Base-by-base conservation (phyloP, 2,113 vertebrate species). In the Brachyhypopomus occidentalis region DNA sequence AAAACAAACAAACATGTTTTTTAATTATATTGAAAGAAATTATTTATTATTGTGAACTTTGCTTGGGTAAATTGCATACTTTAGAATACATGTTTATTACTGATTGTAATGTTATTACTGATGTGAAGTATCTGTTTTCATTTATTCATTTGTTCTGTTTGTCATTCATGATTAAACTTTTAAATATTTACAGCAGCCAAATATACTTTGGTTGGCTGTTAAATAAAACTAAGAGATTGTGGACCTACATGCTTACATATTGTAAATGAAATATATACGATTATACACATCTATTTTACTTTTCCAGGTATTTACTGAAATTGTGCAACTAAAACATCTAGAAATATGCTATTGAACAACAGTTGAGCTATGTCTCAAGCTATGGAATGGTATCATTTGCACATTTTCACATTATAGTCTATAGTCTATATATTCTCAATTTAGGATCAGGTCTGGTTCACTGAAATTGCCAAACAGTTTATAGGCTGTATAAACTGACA, bases 31-130 rank as follows among this genome's bases (percentile, higher is more conserved):
- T 25, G 8, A 55, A 36, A 27, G 36, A 60, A 41, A 9, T 41
- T 58, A 63, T 79, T 72, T 79, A 63, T 63, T 72, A 79, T 6
- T 62, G 34, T 59, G 5, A 63, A 23, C 1, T 12, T 23, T 38
- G 30, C 19, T 41, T 9, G 22, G 30, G 55, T 5, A 9, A 52
- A 45, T 52, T 71, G 64, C 27, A 38, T 55, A 60, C 71, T 25
- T 45, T 16, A 59, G 55, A 22, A 8, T 20, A 38, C 20, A 48
- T 71, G 16, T 60, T 45, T 30, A 52, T 70, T 71, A 78, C n/a
- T 59, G 76, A 67, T 67, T 69, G 34, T 20, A 36, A 72, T 60
- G 48, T 30, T 30, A 12, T 52, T 52, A 52, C 45, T 52, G 12
- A 52, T 52, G 45, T 52, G 45, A 41, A 7, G 41, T 41, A 41